phyloP scores from a whole-genome alignment of 2,888 invertebrate species.

The Rhingia campestris region DNA sequence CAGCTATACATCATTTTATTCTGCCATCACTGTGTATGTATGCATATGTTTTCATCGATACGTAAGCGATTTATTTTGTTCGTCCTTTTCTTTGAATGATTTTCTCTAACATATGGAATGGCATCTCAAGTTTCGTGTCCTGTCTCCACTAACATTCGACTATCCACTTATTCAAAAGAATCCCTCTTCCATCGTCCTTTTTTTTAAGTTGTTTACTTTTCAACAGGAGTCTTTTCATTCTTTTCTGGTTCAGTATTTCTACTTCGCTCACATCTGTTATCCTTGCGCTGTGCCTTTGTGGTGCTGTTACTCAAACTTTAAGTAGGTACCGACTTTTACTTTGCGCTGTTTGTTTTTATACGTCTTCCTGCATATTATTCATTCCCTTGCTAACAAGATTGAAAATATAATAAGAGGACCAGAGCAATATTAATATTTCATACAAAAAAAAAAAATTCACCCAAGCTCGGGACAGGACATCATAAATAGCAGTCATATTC shows the following conservation, averaged over 20 bases:
- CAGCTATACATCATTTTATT: neutral
- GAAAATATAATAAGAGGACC: conserved; percentile 34
- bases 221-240: conserved; percentile 5
- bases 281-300: conserved; percentile 2
- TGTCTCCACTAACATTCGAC: neutral
- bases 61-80: neutral
- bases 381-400: conserved; percentile 2
- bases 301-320: conserved; percentile 15
- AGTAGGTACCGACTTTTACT: neutral
- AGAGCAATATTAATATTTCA: conserved; percentile 41
- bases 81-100: neutral
- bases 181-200: conserved; percentile 11
- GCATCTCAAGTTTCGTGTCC: conserved; percentile 4
- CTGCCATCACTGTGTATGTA: neutral
- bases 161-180: neutral
- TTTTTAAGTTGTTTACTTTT: conserved; percentile 28
- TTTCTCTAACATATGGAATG: conserved; percentile 12
- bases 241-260: neutral
- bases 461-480: neutral
- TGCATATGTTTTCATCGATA: neutral
- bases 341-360: conserved; percentile 23
- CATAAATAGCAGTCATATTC: neutral
- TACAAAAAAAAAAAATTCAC: conserved; percentile 36
- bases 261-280: conserved; percentile 33
- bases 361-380: conserved; percentile 2